Evolutionary conservation across 2,797 vertebrate genomes (phyloP).

Genomic region (Pipistrellus pipistrellus): DNA sequence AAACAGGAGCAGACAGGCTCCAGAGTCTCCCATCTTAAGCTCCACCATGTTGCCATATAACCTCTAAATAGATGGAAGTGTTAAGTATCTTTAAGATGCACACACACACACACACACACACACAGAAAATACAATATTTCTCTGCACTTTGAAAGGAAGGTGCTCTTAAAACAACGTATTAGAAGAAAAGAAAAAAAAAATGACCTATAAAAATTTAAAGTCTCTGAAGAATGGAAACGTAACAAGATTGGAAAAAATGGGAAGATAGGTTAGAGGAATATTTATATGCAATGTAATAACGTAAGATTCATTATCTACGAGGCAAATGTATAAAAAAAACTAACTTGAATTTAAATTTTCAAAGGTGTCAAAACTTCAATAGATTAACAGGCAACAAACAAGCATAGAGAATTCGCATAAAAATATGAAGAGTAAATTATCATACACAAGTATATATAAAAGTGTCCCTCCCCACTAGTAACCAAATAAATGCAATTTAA

Average conservation of each 20-base stretch:
- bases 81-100: not conserved
- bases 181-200: slow-evolving; percentile 41
- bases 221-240: slow-evolving; percentile 43
- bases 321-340: slow-evolving; percentile 36
- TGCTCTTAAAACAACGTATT: not conserved
- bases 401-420: not conserved
- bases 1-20: not conserved
- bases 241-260: slow-evolving; percentile 24
- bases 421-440: not conserved
- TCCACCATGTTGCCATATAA: not conserved
- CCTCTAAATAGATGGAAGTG: not conserved
- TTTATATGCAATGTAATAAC: not conserved
- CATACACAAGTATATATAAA: not conserved
- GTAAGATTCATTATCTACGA: slow-evolving; percentile 38
- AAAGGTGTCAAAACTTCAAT: not conserved
- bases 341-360: slow-evolving; percentile 25
- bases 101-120: not conserved
- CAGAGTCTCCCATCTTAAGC: not conserved
- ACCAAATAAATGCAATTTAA: slow-evolving; percentile 33
- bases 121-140: not conserved
- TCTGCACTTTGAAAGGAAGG: not conserved
- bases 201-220: slow-evolving; percentile 15
- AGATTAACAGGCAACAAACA: not conserved
- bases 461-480: not conserved
- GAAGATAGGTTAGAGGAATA: not conserved